phyloP scores from a whole-genome alignment of 2,888 invertebrate species.

The Halictus quadricinctus region DNA sequence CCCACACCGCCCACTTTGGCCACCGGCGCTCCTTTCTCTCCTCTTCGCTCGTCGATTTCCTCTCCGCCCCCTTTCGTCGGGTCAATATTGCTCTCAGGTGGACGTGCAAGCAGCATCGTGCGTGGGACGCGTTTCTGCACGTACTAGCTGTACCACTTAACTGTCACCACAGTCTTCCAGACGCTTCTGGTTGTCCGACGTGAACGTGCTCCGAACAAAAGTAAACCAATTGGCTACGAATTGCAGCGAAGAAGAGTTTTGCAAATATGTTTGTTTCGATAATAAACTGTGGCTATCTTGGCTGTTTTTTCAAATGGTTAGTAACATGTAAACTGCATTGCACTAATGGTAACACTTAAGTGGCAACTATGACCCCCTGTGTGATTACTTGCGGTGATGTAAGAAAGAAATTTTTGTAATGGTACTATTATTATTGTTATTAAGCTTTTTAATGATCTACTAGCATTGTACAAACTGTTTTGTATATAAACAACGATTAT shows the following conservation, averaged over 20 bases:
- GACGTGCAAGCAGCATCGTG: conserved; percentile 2
- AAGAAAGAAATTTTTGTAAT: no score
- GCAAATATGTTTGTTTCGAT: no score
- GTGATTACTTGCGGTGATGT: no score
- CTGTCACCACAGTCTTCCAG: background rate
- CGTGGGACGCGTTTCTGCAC: background rate
- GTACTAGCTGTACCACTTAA: background rate
- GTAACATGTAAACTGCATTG: no score
- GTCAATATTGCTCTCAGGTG: conserved; percentile 44
- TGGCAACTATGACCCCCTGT: no score
- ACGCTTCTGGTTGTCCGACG: background rate
- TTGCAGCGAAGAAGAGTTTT: background rate
- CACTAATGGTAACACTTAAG: no score
- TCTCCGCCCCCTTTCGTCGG: conserved; percentile 14
- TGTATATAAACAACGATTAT: background rate
- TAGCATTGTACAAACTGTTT: no score
- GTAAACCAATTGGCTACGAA: background rate
- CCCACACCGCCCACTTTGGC: background rate
- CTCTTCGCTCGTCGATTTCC: conserved; percentile 29
- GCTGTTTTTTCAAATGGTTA: no score
- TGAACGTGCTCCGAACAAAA: background rate
- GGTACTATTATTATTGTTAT: no score
- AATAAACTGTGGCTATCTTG: no score
- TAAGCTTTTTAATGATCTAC: no score
- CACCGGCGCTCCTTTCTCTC: conserved; percentile 13